These are phyloP conservation scores for Salarias fasciatus DNA, from an alignment of 2,797 vertebrate genomes.

Conservation along the genomic window DNA sequence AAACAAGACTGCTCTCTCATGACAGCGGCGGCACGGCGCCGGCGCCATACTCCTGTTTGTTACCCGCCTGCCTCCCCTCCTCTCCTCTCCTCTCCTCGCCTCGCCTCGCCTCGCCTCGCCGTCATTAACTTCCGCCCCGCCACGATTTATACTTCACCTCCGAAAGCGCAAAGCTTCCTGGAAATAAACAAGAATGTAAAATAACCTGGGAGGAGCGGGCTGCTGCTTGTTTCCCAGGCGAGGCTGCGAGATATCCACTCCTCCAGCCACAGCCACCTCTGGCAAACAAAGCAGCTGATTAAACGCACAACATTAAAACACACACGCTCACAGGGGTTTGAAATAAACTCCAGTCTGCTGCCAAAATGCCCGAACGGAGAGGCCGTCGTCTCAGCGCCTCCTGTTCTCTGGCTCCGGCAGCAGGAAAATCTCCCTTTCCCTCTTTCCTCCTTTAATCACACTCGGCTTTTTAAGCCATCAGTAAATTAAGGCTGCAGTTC, in stretches of 20 bases:
- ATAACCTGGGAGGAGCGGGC: neutral
- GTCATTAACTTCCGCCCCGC: slow-evolving; percentile 16
- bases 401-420: too few species aligned
- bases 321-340: slow-evolving; percentile 6
- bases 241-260: slow-evolving; percentile 9
- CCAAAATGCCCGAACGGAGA: neutral
- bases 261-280: slow-evolving; percentile 1
- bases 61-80: too few species aligned
- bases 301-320: slow-evolving; percentile 19
- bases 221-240: slow-evolving; percentile 2
- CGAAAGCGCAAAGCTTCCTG: slow-evolving; percentile 22
- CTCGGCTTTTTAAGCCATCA: too few species aligned
- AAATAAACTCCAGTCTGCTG: slow-evolving; percentile 17
- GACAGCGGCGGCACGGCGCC: slow-evolving; percentile 28
- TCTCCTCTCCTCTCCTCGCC: neutral
- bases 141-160: slow-evolving; percentile 15
- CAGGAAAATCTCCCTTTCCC: too few species aligned
- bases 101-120: neutral
- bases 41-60: neutral
- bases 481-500: too few species aligned
- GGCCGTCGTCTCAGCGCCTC: too few species aligned
- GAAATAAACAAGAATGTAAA: slow-evolving; percentile 1
- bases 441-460: too few species aligned
- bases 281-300: slow-evolving; percentile 17
- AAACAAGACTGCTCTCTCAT: slow-evolving; percentile 38